Conservation (phyloP, 1,140 invertebrate species). For the Lordiphosa mommai region DNA sequence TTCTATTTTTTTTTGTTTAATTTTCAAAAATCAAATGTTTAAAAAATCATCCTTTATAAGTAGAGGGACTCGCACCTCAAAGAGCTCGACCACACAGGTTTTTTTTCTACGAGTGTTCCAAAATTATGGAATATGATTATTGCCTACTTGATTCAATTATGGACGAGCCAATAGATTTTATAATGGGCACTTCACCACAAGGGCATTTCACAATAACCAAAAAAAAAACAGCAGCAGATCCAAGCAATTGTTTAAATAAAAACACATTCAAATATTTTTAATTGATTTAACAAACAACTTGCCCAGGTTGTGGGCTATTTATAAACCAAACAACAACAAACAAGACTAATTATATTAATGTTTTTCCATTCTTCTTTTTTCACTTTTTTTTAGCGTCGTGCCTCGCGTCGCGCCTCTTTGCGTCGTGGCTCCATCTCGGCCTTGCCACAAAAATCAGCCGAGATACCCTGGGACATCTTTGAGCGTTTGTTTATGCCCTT, state of each 20-base stretch:
- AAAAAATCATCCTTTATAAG: too few species aligned
- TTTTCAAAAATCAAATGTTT: too few species aligned
- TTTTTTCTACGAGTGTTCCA: too few species aligned
- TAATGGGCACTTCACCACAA: too few species aligned
- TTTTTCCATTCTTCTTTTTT: constrained; percentile 4
- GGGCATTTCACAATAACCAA: constrained; percentile 5
- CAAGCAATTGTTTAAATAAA: constrained; percentile 34
- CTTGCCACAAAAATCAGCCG: constrained; percentile 79
- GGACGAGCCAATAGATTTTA: too few species aligned
- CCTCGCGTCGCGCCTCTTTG: constrained; percentile 70
- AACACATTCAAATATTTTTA: too few species aligned
- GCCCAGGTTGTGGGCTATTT: constrained; percentile 16
- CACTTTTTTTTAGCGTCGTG: constrained; percentile 52
- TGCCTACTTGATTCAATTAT: too few species aligned
- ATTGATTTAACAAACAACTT: too few species aligned
- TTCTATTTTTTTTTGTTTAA: too few species aligned
- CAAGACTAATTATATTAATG: constrained; percentile 4
- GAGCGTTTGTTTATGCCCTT: constrained; percentile 88
- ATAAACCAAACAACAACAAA: constrained; percentile 26
- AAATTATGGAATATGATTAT: too few species aligned
- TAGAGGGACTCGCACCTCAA: too few species aligned
- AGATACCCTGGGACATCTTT: constrained; percentile 88
- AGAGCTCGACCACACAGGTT: too few species aligned
- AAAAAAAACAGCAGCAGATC: constrained; percentile 31
- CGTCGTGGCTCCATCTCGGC: constrained; percentile 74